Conservation (phyloP, 2,113 vertebrate species). For the Leiothrix lutea region DNA sequence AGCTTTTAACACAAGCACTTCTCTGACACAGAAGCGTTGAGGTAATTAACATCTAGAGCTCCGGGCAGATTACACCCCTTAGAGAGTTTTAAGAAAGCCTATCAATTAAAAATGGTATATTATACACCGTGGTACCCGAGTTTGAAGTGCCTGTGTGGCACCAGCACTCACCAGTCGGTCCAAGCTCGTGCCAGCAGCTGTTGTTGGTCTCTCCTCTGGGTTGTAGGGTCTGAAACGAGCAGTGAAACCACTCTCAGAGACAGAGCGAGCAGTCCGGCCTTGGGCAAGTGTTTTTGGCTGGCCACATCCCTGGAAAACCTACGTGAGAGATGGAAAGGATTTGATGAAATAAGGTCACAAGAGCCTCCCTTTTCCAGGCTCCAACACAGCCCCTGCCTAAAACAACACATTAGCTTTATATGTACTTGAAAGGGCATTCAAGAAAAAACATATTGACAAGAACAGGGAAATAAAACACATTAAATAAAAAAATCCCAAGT, state of each 20-base stretch:
- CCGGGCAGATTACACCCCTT: slow-evolving; percentile 1
- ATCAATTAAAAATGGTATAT: background rate
- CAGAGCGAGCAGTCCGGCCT: slow-evolving; percentile 79
- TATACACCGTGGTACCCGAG: fast-evolving
- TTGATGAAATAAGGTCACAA: background rate
- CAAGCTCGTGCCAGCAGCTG: slow-evolving; percentile 92
- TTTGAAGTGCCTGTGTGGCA: background rate
- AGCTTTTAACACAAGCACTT: background rate
- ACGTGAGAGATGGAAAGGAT: background rate
- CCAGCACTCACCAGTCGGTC: slow-evolving; percentile 86
- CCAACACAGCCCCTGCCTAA: background rate
- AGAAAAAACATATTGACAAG: background rate
- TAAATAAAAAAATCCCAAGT: background rate
- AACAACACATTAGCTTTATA: background rate
- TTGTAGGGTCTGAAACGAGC: slow-evolving; percentile 92
- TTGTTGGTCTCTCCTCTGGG: slow-evolving; percentile 89
- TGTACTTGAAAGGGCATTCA: background rate
- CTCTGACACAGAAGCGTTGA: background rate
- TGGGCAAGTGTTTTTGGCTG: slow-evolving; percentile 77
- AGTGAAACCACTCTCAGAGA: slow-evolving; percentile 81
- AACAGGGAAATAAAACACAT: background rate
- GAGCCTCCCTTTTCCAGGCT: background rate
- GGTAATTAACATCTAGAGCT: background rate
- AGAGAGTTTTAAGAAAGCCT: background rate
- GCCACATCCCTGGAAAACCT: slow-evolving; percentile 99